A percentile compares a stretch with the other conserved stretches of the same genome.
phyloP scores from a whole-genome alignment of 2,113 vertebrate species.

The Pycnonotus jocosus region DNA sequence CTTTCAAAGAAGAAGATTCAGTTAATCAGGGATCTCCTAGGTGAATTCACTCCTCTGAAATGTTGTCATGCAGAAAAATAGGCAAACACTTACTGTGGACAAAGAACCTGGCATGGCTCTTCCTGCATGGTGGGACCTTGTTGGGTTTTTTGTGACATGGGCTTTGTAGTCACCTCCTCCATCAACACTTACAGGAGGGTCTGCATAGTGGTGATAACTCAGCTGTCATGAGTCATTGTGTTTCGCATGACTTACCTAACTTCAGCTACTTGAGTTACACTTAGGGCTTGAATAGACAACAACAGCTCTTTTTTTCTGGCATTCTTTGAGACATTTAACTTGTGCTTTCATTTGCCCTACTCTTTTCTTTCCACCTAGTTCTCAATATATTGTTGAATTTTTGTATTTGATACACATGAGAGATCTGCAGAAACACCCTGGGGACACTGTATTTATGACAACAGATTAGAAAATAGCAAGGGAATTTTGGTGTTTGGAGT shows the following conservation, averaged over 20 bases:
- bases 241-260: neutral
- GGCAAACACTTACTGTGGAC: neutral
- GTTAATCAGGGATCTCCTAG: neutral
- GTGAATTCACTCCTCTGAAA: neutral
- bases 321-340: neutral
- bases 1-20: neutral
- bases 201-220: neutral
- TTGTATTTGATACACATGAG: neutral
- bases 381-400: neutral
- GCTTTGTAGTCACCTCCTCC: neutral
- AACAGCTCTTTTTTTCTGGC: neutral
- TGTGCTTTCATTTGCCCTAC: neutral
- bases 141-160: neutral
- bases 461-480: neutral
- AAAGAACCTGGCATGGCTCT: neutral
- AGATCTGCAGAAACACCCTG: neutral
- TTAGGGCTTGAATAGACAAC: neutral
- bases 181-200: neutral
- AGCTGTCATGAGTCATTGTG: neutral
- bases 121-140: neutral
- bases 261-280: neutral
- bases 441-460: neutral
- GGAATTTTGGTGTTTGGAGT: neutral
- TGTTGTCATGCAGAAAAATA: neutral
- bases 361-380: neutral